Conservation (phyloP, 2,888 invertebrate species). For the Sinodicranocentrus sp. region DNA sequence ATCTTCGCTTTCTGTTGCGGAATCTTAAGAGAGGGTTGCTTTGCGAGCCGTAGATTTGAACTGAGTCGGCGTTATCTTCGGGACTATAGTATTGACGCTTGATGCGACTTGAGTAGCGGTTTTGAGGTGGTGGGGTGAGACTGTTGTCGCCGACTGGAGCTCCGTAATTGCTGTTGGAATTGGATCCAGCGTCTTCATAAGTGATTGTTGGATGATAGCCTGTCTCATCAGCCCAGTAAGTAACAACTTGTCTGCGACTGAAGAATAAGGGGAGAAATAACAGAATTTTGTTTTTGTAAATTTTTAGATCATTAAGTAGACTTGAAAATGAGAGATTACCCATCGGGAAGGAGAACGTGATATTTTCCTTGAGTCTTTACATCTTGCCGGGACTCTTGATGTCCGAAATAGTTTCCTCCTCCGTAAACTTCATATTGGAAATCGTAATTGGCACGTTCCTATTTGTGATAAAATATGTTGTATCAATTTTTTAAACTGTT, state of each 20-base stretch:
- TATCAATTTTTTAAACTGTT: background rate
- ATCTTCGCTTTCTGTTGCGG: conserved; percentile 36
- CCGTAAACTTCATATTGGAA: conserved; percentile 73
- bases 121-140: background rate
- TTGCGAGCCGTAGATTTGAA: conserved; percentile 36
- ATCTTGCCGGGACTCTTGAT: conserved; percentile 67
- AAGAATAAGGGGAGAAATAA: background rate
- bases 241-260: conserved; percentile 65
- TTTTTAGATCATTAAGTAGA: too few species aligned
- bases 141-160: conserved; percentile 23
- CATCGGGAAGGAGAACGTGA: conserved; percentile 71
- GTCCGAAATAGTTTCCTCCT: conserved; percentile 71
- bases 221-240: conserved; percentile 69
- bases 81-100: conserved; percentile 36
- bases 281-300: background rate
- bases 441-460: conserved; percentile 74
- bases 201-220: conserved; percentile 72
- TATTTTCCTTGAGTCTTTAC: conserved; percentile 67
- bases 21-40: conserved; percentile 38
- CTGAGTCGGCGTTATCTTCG: conserved; percentile 9
- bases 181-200: conserved; percentile 57
- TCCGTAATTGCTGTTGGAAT: conserved; percentile 11
- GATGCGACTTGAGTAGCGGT: conserved; percentile 32
- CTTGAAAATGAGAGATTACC: conserved; percentile 37
- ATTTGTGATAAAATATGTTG: background rate